These are phyloP conservation scores for Ypsolopha sequella DNA, from an alignment of 2,888 invertebrate species.

Conservation along the genomic window DNA sequence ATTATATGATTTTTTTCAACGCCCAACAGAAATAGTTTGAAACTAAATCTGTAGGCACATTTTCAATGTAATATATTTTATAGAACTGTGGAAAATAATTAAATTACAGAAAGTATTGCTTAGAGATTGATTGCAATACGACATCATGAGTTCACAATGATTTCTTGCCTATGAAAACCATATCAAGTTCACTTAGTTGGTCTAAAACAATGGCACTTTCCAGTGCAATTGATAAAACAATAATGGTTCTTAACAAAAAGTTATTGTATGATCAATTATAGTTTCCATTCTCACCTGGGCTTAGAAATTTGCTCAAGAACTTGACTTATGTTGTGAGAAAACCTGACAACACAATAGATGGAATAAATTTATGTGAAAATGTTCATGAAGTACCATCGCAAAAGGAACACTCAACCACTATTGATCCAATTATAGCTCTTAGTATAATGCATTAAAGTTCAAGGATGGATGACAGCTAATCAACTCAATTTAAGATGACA, in stretches of 20 bases:
- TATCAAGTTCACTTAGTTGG: not conserved
- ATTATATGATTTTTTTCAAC: too few relatives aligned
- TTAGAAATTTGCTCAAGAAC: not conserved
- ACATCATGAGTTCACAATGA: too few relatives aligned
- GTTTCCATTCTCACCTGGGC: not conserved
- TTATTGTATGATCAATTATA: not conserved
- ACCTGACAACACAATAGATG: not conserved
- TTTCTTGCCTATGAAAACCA: too few relatives aligned
- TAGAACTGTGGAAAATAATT: too few relatives aligned
- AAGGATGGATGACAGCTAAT: too few relatives aligned
- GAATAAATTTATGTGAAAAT: not conserved
- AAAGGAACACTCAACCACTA: too few relatives aligned
- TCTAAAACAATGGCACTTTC: not conserved
- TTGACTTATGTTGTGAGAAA: not conserved
- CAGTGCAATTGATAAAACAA: slow-evolving; percentile 9
- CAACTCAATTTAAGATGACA: too few relatives aligned
- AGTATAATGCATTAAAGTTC: too few relatives aligned
- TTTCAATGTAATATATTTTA: not conserved
- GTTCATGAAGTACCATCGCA: not conserved
- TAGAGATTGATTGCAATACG: too few relatives aligned
- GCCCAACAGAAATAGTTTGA: too few relatives aligned
- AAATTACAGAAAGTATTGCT: too few relatives aligned
- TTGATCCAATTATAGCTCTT: too few relatives aligned
- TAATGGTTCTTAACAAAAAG: not conserved
- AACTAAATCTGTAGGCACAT: not conserved